phyloP scores from a whole-genome alignment of 2,797 vertebrate species.

The Dicrostonyx torquatus region DNA sequence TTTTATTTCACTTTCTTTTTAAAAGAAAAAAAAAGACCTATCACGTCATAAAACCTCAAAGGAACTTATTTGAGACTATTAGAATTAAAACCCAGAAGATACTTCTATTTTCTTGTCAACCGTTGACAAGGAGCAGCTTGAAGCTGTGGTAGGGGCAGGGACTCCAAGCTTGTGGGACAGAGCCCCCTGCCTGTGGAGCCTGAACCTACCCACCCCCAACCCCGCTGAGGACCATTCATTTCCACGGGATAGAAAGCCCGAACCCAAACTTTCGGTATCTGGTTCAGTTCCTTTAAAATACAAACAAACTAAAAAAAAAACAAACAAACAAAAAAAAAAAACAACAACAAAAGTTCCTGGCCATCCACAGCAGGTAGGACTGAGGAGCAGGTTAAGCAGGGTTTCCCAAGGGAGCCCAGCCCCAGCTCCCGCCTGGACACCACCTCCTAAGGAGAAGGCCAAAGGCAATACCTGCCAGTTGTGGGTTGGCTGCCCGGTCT shows the following conservation, averaged over 20 bases:
- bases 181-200: slow-evolving; percentile 22
- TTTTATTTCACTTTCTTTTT: background rate
- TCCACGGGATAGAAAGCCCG: slow-evolving; percentile 31
- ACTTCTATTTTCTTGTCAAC: slow-evolving; percentile 54
- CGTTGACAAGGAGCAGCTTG: slow-evolving; percentile 22
- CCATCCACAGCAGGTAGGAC: background rate
- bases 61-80: slow-evolving; percentile 19
- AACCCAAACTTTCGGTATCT: slow-evolving; percentile 48
- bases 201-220: too few species aligned
- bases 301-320: background rate
- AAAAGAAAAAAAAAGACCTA: background rate
- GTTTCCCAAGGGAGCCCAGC: slow-evolving; percentile 8
- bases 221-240: background rate
- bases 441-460: background rate
- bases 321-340: background rate
- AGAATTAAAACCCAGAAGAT: slow-evolving; percentile 21
- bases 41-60: slow-evolving; percentile 8
- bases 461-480: slow-evolving; percentile 70
- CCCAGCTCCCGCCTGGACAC: background rate
- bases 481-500: slow-evolving; percentile 70
- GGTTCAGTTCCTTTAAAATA: slow-evolving; percentile 40
- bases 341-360: background rate
- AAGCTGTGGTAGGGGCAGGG: background rate
- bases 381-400: background rate
- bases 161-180: background rate